Conservation (phyloP, 2,888 invertebrate species). For the Phaedon cochleariae region DNA sequence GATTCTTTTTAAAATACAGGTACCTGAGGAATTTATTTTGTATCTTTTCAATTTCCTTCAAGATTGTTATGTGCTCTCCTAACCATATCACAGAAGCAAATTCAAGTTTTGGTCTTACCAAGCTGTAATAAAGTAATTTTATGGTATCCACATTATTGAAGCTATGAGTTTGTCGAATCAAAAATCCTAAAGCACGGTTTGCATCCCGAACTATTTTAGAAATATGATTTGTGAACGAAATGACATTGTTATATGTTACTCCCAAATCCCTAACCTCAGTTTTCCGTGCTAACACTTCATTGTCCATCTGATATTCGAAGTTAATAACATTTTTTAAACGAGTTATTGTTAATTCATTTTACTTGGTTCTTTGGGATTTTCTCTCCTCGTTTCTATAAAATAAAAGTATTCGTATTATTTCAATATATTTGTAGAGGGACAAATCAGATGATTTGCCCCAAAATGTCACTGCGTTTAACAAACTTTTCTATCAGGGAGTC, state of each 20-base stretch:
- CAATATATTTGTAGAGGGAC: too few species aligned
- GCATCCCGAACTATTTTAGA: too few species aligned
- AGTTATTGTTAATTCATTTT: constrained; percentile 4
- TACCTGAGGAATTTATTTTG: neutral
- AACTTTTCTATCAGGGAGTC: too few species aligned
- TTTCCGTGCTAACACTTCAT: neutral
- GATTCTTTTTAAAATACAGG: neutral
- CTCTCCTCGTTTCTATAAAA: too few species aligned
- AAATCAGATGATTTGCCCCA: too few species aligned
- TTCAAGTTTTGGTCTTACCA: neutral
- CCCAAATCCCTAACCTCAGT: neutral
- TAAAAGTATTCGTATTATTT: too few species aligned
- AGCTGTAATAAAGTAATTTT: neutral
- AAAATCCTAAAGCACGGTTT: too few species aligned
- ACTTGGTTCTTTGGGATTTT: too few species aligned
- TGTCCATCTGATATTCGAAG: neutral
- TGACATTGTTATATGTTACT: neutral
- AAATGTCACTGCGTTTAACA: too few species aligned
- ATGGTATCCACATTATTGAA: neutral
- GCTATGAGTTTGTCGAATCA: too few species aligned
- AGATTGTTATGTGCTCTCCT: neutral
- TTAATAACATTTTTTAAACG: neutral
- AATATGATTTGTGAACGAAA: too few species aligned
- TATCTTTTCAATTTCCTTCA: neutral
- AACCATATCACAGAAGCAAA: constrained; percentile 3